A percentile compares a stretch with the other conserved stretches of the same genome.
Conservation (phyloP, 2,113 vertebrate genomes). For the Sterna hirundo region DNA sequence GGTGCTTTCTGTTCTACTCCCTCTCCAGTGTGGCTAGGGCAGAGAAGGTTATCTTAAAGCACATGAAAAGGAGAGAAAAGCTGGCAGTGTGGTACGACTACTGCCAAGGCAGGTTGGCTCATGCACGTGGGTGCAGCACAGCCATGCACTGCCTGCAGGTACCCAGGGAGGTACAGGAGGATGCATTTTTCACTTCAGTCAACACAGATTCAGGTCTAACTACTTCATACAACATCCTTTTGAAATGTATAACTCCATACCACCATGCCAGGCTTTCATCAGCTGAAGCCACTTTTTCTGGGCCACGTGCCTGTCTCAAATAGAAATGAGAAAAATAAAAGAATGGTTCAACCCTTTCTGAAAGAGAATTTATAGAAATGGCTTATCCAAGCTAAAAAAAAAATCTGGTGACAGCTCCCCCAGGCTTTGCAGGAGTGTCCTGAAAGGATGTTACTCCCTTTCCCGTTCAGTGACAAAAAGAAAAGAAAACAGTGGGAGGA, state of each 20-base stretch:
- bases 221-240: background rate
- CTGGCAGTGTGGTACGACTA: background rate
- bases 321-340: background rate
- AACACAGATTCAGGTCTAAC: background rate
- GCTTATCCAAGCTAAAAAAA: background rate
- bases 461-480: background rate
- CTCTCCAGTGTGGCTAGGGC: background rate
- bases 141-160: background rate
- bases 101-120: background rate
- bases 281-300: background rate
- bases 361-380: background rate
- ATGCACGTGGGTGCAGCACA: rapidly evolving
- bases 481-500: background rate
- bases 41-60: background rate
- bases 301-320: background rate
- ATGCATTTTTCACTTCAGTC: background rate
- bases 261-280: background rate
- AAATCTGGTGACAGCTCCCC: background rate
- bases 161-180: background rate
- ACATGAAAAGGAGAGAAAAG: background rate
- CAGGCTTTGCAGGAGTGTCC: background rate
- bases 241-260: background rate
- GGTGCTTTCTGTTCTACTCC: background rate
- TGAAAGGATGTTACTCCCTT: background rate
- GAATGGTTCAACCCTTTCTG: background rate